These are phyloP conservation scores for Ranitomeya variabilis DNA, from an alignment of 2,113 vertebrate species.

Conservation along the genomic window DNA sequence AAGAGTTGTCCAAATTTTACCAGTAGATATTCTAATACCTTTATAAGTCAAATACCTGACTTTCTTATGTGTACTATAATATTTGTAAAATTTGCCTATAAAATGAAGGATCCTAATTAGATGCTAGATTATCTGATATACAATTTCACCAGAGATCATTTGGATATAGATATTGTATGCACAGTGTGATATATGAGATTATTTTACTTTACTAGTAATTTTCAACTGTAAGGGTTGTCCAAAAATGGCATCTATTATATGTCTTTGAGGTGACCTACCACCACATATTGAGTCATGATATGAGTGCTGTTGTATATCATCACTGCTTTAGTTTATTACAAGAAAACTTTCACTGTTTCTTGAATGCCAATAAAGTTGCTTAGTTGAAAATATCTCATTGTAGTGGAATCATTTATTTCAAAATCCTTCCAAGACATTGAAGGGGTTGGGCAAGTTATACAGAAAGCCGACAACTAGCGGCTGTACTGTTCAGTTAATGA, in stretches of 20 bases:
- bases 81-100: no score
- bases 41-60: no score
- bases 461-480: no score
- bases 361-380: not conserved
- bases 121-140: not conserved
- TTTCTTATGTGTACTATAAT: no score
- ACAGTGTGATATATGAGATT: not conserved
- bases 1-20: no score
- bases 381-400: not conserved
- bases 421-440: no score
- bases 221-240: not conserved
- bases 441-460: no score
- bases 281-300: not conserved
- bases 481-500: no score
- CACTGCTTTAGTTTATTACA: not conserved
- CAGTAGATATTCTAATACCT: no score
- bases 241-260: not conserved
- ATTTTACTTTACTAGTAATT: not conserved
- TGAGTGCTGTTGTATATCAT: not conserved
- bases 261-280: not conserved
- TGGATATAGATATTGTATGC: not conserved
- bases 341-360: not conserved
- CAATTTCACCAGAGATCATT: not conserved
- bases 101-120: no score
- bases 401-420: not conserved